Percentiles rank a stretch among this genome's conserved stretches.
Conservation (phyloP, 2,888 invertebrate species). For the Harpalus rubripes region DNA sequence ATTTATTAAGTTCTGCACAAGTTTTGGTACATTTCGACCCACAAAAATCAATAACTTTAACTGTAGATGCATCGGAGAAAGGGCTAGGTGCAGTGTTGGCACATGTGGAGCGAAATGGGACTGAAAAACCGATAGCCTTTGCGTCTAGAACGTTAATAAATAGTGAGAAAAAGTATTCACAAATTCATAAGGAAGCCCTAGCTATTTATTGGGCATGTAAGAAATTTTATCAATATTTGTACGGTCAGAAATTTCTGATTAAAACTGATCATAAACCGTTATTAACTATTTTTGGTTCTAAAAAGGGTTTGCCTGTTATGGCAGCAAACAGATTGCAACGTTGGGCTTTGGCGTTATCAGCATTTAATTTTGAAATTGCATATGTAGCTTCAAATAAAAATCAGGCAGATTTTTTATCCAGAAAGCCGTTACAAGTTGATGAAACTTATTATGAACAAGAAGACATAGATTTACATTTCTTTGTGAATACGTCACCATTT, state of each 20-base stretch:
- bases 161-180: constrained; percentile 28
- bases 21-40: constrained; percentile 19
- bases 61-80: constrained; percentile 51
- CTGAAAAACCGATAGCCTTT: too few species aligned
- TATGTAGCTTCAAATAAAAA: constrained; percentile 68
- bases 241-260: not conserved
- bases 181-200: constrained; percentile 64
- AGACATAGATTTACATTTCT: not conserved
- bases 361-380: constrained; percentile 67
- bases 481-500: constrained; percentile 5
- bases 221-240: constrained; percentile 45
- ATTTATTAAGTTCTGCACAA: not conserved
- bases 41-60: constrained; percentile 54
- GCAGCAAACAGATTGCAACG: constrained; percentile 67
- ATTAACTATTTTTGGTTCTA: constrained; percentile 47
- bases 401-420: constrained; percentile 68
- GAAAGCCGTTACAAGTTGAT: constrained; percentile 40
- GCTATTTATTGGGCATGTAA: constrained; percentile 17
- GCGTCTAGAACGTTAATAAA: not conserved
- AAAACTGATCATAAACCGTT: constrained; percentile 57
- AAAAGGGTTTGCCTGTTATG: constrained; percentile 24
- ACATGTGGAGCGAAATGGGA: constrained; percentile 14
- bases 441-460: not conserved
- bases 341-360: constrained; percentile 67
- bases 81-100: constrained; percentile 11